Evolutionary conservation across 1,140 invertebrate genomes (phyloP).

Genomic region (Sweltsa coloradensis): DNA sequence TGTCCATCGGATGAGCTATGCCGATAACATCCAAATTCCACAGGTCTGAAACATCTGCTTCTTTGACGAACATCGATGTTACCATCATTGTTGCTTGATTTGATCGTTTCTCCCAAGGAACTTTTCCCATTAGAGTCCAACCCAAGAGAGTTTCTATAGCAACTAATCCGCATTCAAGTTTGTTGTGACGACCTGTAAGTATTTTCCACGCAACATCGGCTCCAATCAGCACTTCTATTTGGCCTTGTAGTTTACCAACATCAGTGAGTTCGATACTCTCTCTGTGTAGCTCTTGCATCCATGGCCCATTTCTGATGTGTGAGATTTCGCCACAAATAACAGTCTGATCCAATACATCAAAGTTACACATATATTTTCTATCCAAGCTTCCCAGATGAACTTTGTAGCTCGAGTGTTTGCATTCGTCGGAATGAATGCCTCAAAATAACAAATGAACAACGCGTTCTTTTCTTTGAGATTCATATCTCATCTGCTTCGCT

Average conservation of each 20-base stretch:
- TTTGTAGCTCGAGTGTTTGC: background rate
- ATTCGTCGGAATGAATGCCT: background rate
- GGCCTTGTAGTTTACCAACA: background rate
- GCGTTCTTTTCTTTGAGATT: background rate
- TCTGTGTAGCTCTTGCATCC: background rate
- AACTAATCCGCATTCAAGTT: slow-evolving; percentile 21
- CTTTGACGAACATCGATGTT: slow-evolving; percentile 15
- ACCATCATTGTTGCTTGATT: slow-evolving; percentile 15
- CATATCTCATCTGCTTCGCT: background rate
- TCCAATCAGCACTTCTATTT: slow-evolving; percentile 20
- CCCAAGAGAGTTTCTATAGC: slow-evolving; percentile 24
- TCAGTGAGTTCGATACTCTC: background rate
- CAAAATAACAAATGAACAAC: background rate
- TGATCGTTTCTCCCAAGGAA: slow-evolving; percentile 10
- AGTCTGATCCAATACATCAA: background rate
- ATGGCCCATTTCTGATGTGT: background rate
- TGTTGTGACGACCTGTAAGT: slow-evolving; percentile 18
- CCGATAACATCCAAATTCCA: slow-evolving; percentile 25
- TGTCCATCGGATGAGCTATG: slow-evolving; percentile 9
- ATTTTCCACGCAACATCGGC: slow-evolving; percentile 24
- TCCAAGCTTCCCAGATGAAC: background rate
- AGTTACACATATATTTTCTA: background rate
- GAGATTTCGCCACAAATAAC: background rate
- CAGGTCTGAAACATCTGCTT: slow-evolving; percentile 20
- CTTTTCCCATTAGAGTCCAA: slow-evolving; percentile 25